Conservation (phyloP, 2,888 invertebrate genomes). For the Barypeithes pellucidus region DNA sequence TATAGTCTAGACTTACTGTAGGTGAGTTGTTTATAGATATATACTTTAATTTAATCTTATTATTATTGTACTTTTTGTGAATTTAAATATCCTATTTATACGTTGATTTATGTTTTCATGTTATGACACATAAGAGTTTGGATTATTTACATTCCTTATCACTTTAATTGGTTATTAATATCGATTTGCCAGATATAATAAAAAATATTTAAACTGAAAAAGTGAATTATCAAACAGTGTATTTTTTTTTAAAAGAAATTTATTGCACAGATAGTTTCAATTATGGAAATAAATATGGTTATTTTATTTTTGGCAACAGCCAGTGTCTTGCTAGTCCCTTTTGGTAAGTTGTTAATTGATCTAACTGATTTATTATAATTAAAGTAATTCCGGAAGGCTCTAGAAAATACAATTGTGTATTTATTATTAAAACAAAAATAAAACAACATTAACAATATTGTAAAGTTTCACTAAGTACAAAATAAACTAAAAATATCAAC, state of each 20-base stretch:
- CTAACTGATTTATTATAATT: too few relatives aligned
- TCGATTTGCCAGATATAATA: background rate
- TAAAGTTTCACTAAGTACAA: too few relatives aligned
- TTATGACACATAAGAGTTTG: background rate
- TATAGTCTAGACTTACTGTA: too few relatives aligned
- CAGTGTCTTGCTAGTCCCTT: background rate
- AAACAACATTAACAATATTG: too few relatives aligned
- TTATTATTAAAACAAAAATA: too few relatives aligned
- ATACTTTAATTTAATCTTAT: background rate
- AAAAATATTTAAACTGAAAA: background rate
- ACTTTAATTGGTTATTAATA: background rate
- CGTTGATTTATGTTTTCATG: background rate
- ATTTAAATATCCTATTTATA: background rate
- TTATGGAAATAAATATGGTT: background rate
- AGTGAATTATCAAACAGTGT: too few relatives aligned
- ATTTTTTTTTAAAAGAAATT: too few relatives aligned
- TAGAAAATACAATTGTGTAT: too few relatives aligned
- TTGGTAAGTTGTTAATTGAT: background rate
- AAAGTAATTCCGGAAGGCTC: too few relatives aligned
- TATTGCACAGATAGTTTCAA: background rate
- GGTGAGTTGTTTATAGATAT: too few relatives aligned
- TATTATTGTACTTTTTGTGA: background rate
- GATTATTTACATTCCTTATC: background rate
- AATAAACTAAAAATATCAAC: too few relatives aligned
- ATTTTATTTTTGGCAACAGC: background rate